phyloP scores from a whole-genome alignment of 64 coral and sea anemone species.

The Cladopsammia gracilis region DNA sequence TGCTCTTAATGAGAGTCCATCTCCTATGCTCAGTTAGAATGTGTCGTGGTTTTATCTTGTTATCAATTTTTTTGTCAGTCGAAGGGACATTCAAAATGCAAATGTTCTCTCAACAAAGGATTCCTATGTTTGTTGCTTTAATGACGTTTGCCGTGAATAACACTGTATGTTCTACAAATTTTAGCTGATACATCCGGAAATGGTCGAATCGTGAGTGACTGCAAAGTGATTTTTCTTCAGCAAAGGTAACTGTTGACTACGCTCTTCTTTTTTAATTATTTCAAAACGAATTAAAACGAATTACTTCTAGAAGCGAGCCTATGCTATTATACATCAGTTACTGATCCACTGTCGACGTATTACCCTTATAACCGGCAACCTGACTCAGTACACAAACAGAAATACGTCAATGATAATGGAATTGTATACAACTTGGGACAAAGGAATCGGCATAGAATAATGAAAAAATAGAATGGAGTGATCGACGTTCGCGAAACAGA shows the following conservation, averaged over 20 bases:
- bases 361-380: background rate
- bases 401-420: background rate
- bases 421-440: background rate
- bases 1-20: too few relatives aligned
- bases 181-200: background rate
- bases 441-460: background rate
- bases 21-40: too few relatives aligned
- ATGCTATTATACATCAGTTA: too few relatives aligned
- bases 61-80: background rate
- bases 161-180: background rate
- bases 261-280: too few relatives aligned
- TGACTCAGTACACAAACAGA: background rate
- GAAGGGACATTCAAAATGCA: background rate
- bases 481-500: background rate
- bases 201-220: background rate
- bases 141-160: constrained; percentile 17
- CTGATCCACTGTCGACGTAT: too few relatives aligned
- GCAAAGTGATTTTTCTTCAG: background rate
- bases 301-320: too few relatives aligned
- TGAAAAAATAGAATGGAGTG: background rate
- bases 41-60: background rate
- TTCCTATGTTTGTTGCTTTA: constrained; percentile 32
- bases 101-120: background rate
- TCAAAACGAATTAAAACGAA: too few relatives aligned
- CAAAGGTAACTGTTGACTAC: too few relatives aligned